Evolutionary conservation across 2,113 vertebrate genomes (phyloP).

Genomic region (Sardina pilchardus): DNA sequence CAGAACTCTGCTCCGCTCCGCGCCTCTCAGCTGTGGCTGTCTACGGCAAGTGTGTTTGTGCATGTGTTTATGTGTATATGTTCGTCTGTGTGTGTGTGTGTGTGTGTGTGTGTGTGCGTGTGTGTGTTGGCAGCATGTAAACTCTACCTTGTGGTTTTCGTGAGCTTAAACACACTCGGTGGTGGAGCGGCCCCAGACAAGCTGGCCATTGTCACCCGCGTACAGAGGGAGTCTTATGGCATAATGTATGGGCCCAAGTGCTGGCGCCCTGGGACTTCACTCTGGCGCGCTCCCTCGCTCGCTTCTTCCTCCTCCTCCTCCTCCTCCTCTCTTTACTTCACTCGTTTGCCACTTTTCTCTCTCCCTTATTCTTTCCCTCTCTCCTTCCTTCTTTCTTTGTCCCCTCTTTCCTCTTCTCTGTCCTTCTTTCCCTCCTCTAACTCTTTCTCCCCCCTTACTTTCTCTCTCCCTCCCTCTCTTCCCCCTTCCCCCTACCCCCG

Average conservation of each 20-base stretch:
- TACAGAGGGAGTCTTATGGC: slow-evolving; percentile 55
- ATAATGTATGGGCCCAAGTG: slow-evolving; percentile 56
- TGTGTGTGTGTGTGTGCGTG: slow-evolving; percentile 41
- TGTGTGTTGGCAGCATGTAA: slow-evolving; percentile 59
- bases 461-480: neutral
- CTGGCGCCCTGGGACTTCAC: slow-evolving; percentile 40
- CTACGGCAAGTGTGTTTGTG: slow-evolving; percentile 47
- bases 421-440: neutral
- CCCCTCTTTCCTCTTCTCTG: neutral
- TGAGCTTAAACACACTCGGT: slow-evolving; percentile 63
- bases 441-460: neutral
- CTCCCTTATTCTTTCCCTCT: neutral
- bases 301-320: neutral
- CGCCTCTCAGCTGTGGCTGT: slow-evolving; percentile 55
- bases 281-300: neutral
- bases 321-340: neutral
- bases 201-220: slow-evolving; percentile 66
- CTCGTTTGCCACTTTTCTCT: too few species aligned
- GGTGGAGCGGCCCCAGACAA: slow-evolving; percentile 60
- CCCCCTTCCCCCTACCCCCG: neutral
- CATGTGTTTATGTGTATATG: slow-evolving; percentile 20
- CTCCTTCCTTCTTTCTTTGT: neutral
- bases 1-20: neutral
- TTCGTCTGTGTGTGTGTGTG: slow-evolving; percentile 15
- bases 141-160: slow-evolving; percentile 66